Base-by-base conservation (phyloP, 2,888 invertebrate genomes). In the Lochmaea crataegi region DNA sequence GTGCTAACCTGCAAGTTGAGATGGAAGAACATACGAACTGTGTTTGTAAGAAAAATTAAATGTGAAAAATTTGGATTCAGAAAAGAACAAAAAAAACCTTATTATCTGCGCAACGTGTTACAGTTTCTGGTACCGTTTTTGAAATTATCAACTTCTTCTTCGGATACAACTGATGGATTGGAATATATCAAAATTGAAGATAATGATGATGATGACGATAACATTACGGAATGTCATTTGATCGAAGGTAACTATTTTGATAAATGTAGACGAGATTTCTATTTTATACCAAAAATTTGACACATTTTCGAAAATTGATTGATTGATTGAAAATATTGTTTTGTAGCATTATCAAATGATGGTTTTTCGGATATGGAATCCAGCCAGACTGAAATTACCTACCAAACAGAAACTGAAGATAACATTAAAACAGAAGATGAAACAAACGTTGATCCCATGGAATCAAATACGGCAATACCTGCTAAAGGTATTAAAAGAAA, bases 301-400 rank as follows among this genome's bases (percentile, higher is more conserved):
- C 4, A 32, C 2, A 4, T 32, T 32, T 32, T 32, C 4, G 2
- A 32, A 5, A 22, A 22, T 22, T 22, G 22, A n/a, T n/a, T n/a
- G n/a, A n/a, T n/a, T n/a, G n/a, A n/a, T n/a, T n/a, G n/a, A n/a
- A n/a, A n/a, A n/a, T n/a, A 45, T 16, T 56, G 56, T 56, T 56
- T 56, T 38, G 32, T 6, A 56, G 56, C 16, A 18, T 10, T 18
- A 53, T 53, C 18, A 56, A 18, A 18, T 18, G 56, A 56, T 18
- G 56, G 18, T 56, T 16, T 56, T 56, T 56, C 56, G 56, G 56
- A 56, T 14, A 18, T n/a, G 10, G 56, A 56, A 56, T 56, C 18
- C 4, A 18, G 1, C 6, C 18, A 10, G 16, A 14, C 18, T 56
- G 53, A 53, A 16, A 53, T n/a, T 2, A 53, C 42, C 2, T 42